Conservation (phyloP, 1,140 invertebrate genomes). For the Pteromalus puparum region DNA sequence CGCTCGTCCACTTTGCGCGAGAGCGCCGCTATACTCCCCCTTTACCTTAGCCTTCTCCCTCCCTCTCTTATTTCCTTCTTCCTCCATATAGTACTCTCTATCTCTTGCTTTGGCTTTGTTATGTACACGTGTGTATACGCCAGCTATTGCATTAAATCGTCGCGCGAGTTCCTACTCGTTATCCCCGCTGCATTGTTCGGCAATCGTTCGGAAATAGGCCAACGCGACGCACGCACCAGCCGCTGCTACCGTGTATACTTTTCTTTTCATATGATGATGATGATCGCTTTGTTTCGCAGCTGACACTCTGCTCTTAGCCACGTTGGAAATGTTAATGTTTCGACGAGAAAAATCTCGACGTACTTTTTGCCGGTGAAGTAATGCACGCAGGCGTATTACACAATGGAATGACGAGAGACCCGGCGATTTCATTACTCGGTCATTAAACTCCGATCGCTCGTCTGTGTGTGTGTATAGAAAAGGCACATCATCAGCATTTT, state of each 20-base stretch:
- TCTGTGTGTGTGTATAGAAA: neutral
- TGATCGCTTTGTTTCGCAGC: neutral
- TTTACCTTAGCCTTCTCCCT: conserved; percentile 45
- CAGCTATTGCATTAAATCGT: conserved; percentile 23
- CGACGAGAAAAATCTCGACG: neutral
- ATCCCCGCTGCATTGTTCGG: conserved; percentile 6
- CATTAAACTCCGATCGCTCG: conserved; percentile 11
- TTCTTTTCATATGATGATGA: conserved; percentile 11
- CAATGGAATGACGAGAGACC: neutral
- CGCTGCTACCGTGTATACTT: neutral
- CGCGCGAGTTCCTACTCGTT: neutral
- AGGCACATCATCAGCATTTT: neutral
- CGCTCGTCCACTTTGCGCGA: conserved; percentile 49
- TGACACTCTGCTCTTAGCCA: too few relatives aligned
- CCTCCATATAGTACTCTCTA: conserved; percentile 44
- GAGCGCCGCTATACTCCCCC: conserved; percentile 38
- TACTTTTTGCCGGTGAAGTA: neutral
- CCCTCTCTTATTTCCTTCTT: conserved; percentile 53
- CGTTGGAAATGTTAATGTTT: neutral
- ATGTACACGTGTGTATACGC: conserved; percentile 14
- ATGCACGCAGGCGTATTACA: too few relatives aligned
- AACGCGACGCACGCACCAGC: conserved; percentile 33
- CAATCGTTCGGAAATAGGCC: conserved; percentile 47
- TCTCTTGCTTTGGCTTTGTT: conserved; percentile 47
- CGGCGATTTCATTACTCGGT: neutral